These are phyloP conservation scores for Bubo scandiacus DNA, from an alignment of 2,113 vertebrate genomes.

Conservation along the genomic window DNA sequence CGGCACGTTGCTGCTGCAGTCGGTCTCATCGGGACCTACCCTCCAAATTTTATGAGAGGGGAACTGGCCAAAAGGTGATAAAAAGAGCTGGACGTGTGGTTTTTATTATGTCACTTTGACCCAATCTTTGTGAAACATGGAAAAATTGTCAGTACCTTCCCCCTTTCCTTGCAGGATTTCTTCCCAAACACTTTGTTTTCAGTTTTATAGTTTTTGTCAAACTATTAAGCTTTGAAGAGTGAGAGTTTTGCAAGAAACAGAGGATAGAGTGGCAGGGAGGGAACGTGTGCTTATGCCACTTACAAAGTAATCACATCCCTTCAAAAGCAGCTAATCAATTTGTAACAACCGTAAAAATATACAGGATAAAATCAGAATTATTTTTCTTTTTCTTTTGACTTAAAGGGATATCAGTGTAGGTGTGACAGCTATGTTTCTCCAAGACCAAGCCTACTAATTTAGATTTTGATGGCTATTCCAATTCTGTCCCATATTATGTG, in stretches of 20 bases:
- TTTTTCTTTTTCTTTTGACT: background rate
- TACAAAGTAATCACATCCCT: background rate
- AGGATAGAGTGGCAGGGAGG: background rate
- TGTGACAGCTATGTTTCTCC: background rate
- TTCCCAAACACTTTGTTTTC: background rate
- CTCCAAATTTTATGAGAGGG: background rate
- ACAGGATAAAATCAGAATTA: background rate
- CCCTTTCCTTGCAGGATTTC: background rate
- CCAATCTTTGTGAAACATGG: background rate
- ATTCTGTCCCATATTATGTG: background rate
- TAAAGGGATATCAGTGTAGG: background rate
- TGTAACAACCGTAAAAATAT: background rate
- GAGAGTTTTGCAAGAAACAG: background rate
- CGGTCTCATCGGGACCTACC: accelerated
- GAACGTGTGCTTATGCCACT: accelerated
- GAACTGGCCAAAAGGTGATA: background rate
- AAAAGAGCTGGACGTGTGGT: background rate
- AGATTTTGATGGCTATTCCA: background rate
- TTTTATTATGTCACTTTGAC: background rate
- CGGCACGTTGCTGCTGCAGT: background rate
- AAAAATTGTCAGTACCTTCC: background rate
- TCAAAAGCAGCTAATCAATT: background rate
- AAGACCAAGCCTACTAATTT: background rate
- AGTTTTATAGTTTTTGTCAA: background rate
- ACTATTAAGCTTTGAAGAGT: background rate